Evolutionary conservation across 2,888 invertebrate genomes (phyloP).

Genomic region (Drosophila maculinotata): DNA sequence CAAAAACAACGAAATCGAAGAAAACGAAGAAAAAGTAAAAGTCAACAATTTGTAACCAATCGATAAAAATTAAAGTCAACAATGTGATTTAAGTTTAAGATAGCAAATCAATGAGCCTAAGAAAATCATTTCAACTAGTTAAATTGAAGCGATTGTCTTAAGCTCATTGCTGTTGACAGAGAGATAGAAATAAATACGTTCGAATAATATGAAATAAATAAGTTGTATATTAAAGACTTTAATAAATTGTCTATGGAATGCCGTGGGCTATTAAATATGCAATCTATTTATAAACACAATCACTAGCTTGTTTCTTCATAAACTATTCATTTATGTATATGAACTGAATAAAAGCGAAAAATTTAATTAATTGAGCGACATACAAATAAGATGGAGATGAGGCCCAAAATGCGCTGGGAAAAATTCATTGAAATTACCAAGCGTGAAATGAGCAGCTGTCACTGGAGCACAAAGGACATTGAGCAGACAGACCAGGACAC

Average conservation of each 20-base stretch:
- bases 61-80: neutral
- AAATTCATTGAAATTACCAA: conserved; percentile 80
- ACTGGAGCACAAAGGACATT: conserved; percentile 69
- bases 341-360: conserved; percentile 38
- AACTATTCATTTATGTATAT: conserved; percentile 52
- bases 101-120: conserved; percentile 15
- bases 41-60: neutral
- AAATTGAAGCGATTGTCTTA: conserved; percentile 13
- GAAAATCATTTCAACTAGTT: conserved; percentile 23
- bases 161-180: conserved; percentile 5
- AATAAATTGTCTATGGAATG: neutral
- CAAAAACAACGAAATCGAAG: neutral
- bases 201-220: neutral
- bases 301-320: conserved; percentile 5
- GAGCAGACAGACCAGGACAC: conserved; percentile 51
- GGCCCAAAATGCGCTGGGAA: conserved; percentile 45
- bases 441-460: conserved; percentile 81
- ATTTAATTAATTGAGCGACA: conserved; percentile 71
- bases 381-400: conserved; percentile 49
- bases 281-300: neutral
- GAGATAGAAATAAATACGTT: neutral
- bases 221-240: neutral
- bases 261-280: neutral
- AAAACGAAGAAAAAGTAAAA: neutral
- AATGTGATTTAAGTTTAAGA: neutral